Conservation (phyloP, 2,113 vertebrate species). For the Chaetorhynchus papuensis region DNA sequence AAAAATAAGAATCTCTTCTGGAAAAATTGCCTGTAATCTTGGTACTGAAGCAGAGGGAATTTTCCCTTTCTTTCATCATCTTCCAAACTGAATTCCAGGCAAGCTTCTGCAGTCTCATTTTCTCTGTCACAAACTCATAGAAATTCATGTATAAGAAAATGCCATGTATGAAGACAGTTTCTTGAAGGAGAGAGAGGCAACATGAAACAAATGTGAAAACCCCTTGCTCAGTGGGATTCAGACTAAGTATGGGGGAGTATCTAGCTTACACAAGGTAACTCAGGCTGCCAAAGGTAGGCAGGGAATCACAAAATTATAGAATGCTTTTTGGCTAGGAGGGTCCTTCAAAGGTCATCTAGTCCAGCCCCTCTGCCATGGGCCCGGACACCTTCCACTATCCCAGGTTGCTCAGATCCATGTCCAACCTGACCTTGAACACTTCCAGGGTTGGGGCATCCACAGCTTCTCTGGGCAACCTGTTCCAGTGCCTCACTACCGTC, state of each 20-base stretch:
- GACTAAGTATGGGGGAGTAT: background rate
- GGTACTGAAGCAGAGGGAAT: background rate
- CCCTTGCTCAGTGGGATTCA: background rate
- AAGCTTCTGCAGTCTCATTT: background rate
- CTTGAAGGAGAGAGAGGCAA: background rate
- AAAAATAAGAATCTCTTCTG: background rate
- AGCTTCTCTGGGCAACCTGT: background rate
- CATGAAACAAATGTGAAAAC: background rate
- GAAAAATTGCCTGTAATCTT: slow-evolving; percentile 1
- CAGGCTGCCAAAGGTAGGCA: background rate
- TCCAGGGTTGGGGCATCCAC: background rate
- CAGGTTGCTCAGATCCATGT: background rate
- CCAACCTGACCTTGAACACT: background rate
- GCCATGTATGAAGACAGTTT: background rate
- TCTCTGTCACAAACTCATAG: background rate
- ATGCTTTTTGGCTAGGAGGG: background rate
- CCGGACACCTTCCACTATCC: background rate
- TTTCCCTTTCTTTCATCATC: background rate
- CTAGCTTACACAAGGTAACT: background rate
- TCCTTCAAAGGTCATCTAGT: background rate
- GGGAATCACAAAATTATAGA: background rate
- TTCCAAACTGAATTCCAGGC: slow-evolving; percentile 22
- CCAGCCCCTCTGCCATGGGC: background rate
- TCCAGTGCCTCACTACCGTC: background rate
- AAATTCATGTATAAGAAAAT: background rate